phyloP scores from a whole-genome alignment of 2,797 vertebrate species.

The Chaetophractus vellerosus region DNA sequence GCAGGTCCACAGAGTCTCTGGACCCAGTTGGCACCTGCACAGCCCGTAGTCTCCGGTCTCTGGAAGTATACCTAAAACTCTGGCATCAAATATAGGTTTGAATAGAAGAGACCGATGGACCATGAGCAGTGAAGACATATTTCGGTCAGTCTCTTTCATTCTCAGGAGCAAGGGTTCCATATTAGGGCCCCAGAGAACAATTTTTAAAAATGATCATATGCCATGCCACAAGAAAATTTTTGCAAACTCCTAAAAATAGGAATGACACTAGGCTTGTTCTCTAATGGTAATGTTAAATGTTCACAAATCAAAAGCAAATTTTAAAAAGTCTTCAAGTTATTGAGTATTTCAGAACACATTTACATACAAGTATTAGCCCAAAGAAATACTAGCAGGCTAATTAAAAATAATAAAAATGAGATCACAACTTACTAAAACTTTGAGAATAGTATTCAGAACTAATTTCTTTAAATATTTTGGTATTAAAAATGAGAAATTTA shows the following conservation, averaged over 20 bases:
- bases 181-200: background rate
- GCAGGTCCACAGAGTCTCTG: no score
- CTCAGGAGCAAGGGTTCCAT: no score
- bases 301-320: constrained; percentile 62
- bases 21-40: no score
- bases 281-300: constrained; percentile 61
- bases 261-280: constrained; percentile 59
- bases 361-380: constrained; percentile 66
- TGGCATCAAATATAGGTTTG: no score
- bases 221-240: constrained; percentile 56
- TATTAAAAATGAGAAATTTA: constrained; percentile 75
- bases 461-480: constrained; percentile 73
- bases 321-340: constrained; percentile 51
- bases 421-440: constrained; percentile 56
- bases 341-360: constrained; percentile 67
- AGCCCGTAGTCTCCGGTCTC: no score
- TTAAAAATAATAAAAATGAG: constrained; percentile 64
- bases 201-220: constrained; percentile 17
- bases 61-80: no score
- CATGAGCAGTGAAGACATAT: no score
- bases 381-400: constrained; percentile 51
- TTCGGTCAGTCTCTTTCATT: no score
- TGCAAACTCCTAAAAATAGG: constrained; percentile 49
- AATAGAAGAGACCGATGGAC: no score
- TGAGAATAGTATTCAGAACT: constrained; percentile 74